Conservation (phyloP, 2,888 invertebrate genomes). For the Heliconius aoede region DNA sequence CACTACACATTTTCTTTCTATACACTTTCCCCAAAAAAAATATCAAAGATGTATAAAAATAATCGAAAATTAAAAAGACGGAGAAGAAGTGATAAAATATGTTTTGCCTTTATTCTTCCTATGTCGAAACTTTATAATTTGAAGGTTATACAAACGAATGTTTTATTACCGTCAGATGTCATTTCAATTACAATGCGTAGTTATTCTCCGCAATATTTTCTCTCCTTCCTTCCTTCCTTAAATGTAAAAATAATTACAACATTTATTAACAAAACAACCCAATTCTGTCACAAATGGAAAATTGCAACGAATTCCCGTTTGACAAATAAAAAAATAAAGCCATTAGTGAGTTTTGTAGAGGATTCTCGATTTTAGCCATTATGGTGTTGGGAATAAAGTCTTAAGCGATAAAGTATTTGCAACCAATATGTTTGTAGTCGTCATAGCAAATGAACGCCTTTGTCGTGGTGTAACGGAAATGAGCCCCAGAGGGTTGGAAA, state of each 20-base stretch:
- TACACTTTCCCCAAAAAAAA: too few relatives aligned
- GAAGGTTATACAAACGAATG: background rate
- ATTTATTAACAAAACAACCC: conserved; percentile 29
- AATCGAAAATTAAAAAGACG: too few relatives aligned
- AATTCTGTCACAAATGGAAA: conserved; percentile 27
- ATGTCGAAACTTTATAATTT: too few relatives aligned
- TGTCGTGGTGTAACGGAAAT: conserved; percentile 41
- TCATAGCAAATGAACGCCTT: conserved; percentile 42
- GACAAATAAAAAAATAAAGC: conserved; percentile 35
- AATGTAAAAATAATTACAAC: background rate
- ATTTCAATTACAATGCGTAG: background rate
- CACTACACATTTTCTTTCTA: too few relatives aligned
- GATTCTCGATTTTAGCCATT: conserved; percentile 12
- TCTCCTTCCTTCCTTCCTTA: background rate
- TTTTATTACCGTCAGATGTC: background rate
- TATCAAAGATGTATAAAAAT: too few relatives aligned
- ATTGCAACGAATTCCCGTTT: conserved; percentile 38
- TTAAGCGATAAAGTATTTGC: conserved; percentile 16
- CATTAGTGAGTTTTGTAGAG: conserved; percentile 17
- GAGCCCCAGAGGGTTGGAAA: conserved; percentile 37
- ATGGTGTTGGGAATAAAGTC: conserved; percentile 15
- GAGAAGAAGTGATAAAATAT: too few relatives aligned
- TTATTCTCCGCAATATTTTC: conserved; percentile 2
- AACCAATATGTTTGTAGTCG: conserved; percentile 35
- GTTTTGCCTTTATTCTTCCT: too few relatives aligned